Evolutionary conservation across 2,888 invertebrate genomes (phyloP), one percentile per base, ranked within the genome.

Genomic region (Fragum fragum): DNA sequence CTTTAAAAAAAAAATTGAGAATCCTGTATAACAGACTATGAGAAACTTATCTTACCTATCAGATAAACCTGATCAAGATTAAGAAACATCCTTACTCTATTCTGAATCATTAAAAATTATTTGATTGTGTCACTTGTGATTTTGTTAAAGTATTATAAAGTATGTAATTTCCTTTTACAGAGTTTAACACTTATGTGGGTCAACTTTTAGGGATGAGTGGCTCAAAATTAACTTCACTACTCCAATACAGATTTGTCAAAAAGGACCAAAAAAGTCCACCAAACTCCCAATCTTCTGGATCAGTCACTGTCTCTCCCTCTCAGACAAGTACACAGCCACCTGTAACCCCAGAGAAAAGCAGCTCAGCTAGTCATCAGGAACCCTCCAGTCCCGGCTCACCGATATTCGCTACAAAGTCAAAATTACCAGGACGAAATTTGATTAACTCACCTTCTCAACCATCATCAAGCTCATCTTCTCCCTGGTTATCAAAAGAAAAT

Each of bases 401-500:
- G 23, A 79, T 87, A 47, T 84, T 86, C 59, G 79, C 53, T 28
- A 55, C 29, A 59, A 73, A 79, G 69, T 70, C 66, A 18, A 88
- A 83, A 53, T 55, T 79, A 28, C 78, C 74, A 57, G 81, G 74
- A 42, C 85, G 78, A 69, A 80, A 78, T 28, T 73, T 74, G 63
- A 81, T 73, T 11, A 76, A 77, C 36, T 72, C 85, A 7, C 70
- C 83, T 16, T 78, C 80, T 1, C 69, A 73, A 63, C 70, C 76
- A 3, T 72, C 80, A 7, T 76, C 73, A 14, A 69, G 57, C 47
- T 57, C 29, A 1, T 79, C 83, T 0, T 84, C 75, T 9, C 86
- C 83, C 3, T 89, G 88, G 88, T 52, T 89, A 32, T 82, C 87
- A n/a, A 89, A 89, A 57, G 80, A 84, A 57, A 81, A 85, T 68